Evolutionary conservation across 2,113 vertebrate genomes (phyloP), one percentile per base, ranked within the genome.

Genomic region (Nestor notabilis): DNA sequence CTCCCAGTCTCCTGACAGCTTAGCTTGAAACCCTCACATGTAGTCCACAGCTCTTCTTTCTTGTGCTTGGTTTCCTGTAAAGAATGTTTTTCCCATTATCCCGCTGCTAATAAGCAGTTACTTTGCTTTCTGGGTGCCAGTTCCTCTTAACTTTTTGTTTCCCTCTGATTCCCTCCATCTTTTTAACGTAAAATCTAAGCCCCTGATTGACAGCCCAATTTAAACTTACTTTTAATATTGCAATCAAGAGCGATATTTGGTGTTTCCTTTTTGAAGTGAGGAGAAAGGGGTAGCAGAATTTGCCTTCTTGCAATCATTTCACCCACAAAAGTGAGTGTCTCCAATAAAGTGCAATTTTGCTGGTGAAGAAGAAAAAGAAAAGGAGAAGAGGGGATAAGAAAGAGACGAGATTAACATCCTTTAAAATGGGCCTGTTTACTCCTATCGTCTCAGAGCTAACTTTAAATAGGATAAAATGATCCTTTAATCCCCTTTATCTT

Each of bases 401-500:
- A 41, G 85, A 84, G 66, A 25, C 1, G 11, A 93, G 80, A 96
- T 77, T 97, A 95, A 96, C 72, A 74, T 68, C 76, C 83, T 85
- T 86, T 95, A 94, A 65, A 96, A 80, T 80, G 95, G 95, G 37
- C 86, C 92, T 98, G 94, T 97, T 97, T 95, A 97, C 87, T 96
- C 70, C 82, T 43, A 78, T 91, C 93, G 5, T 25, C 91, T 90
- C 69, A 90, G 89, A 89, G 91, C 82, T 90, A 85, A 92, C 89
- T 97, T 97, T 96, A 95, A 95, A 95, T 87, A 93, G 95, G 95
- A 94, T 95, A 94, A 95, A 95, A 93, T 94, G 95, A 95, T 93
- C 96, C 87, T 93, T 90, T 95, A 95, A 97, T 97, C 89, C 92
- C 88, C 93, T 88, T 95, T 96, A 97, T 97, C 96, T 97, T 95